phyloP scores from a whole-genome alignment of 2,888 invertebrate genomes.

The Brachypterus glaber region DNA sequence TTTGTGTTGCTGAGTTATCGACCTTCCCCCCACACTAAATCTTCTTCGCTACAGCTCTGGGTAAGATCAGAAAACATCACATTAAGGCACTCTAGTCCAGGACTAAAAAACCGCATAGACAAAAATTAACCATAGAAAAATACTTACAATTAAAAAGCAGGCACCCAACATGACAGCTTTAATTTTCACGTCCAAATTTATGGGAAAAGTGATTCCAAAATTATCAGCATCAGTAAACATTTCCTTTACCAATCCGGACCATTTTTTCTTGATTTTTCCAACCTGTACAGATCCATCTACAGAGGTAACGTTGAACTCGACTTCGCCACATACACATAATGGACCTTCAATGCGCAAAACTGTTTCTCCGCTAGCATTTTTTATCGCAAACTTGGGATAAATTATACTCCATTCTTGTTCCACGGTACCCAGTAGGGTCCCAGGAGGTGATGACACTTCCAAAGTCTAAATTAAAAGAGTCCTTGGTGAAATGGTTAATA shows the following conservation, averaged over 20 bases:
- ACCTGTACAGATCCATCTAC: conserved; percentile 59
- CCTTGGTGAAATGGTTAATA: too few species aligned
- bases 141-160: conserved; percentile 62
- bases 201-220: conserved; percentile 73
- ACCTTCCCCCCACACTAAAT: too few species aligned
- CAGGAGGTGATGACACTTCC: conserved; percentile 60
- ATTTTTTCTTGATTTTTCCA: conserved; percentile 73
- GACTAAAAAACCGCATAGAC: too few species aligned
- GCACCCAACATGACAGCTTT: conserved; percentile 63
- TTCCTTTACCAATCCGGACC: conserved; percentile 68
- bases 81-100: too few species aligned
- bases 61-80: too few species aligned
- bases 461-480: conserved; percentile 45
- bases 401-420: conserved; percentile 60
- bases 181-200: conserved; percentile 69
- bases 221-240: conserved; percentile 69
- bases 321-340: conserved; percentile 63
- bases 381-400: conserved; percentile 56
- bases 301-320: conserved; percentile 65
- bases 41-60: too few species aligned
- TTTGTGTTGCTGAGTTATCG: too few species aligned
- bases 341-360: conserved; percentile 68
- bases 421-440: conserved; percentile 52
- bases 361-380: conserved; percentile 55
- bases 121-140: too few species aligned